Evolutionary conservation across 2,888 invertebrate genomes (phyloP), one percentile per base, ranked within the genome.

Genomic region (Folsomia manolachei): DNA sequence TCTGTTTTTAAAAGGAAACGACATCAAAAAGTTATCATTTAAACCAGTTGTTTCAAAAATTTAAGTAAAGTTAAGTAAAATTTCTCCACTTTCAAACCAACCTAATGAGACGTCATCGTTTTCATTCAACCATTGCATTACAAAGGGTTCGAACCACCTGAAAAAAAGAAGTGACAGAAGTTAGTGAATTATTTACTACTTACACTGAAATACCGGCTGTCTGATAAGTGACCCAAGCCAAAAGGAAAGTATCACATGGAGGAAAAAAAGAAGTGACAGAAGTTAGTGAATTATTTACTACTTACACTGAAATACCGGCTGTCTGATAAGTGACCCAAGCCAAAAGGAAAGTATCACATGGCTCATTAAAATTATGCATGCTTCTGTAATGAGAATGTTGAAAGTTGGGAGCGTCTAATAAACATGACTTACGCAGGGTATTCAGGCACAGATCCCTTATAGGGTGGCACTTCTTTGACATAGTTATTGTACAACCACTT

Each of bases 61-160:
- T n/a, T n/a, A n/a, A n/a, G n/a, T n/a, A n/a, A n/a, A n/a, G n/a
- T n/a, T n/a, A n/a, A n/a, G n/a, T n/a, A n/a, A n/a, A n/a, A n/a
- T n/a, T n/a, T n/a, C n/a, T n/a, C n/a, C n/a, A n/a, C n/a, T n/a
- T n/a, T n/a, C n/a, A n/a, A n/a, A n/a, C n/a, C n/a, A n/a, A n/a
- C n/a, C n/a, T 83, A 99, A 87, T 0, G 97, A 98, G 0, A 99
- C 97, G 82, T 98, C 98, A 83, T 99, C 99, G 84, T 99, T 99
- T 84, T 99, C 99, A 83, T 98, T 98, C 56, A 99, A 88, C 99
- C 99, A 99, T 84, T 98, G 98, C 98, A 99, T 99, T 61, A 99
- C 99, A 85, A 99, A 99, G n/a, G 98, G 97, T 84, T 98, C 98
- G 84, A 99, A 99, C 98, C 98, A 99, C 78, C 88, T 88, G 82